Conservation (phyloP, 2,888 invertebrate genomes). For the Eurytoma adleriae region DNA sequence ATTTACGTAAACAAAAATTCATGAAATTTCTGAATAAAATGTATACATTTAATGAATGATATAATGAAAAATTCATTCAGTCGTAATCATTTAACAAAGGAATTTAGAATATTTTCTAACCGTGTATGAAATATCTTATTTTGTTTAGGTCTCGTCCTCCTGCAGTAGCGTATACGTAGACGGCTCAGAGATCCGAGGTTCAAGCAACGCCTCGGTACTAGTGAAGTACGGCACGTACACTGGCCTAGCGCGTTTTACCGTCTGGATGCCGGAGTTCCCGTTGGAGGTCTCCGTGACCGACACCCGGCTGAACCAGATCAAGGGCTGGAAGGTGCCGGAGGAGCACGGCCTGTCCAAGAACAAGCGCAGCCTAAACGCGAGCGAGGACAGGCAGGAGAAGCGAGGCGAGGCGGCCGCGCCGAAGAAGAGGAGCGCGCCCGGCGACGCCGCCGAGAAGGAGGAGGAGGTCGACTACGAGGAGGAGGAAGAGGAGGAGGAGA, state of each 20-base stretch:
- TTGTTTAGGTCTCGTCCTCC: constrained; percentile 90
- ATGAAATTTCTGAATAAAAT: too few species aligned
- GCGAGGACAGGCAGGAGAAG: constrained; percentile 36
- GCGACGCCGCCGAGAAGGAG: constrained; percentile 59
- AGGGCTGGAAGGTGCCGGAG: constrained; percentile 95
- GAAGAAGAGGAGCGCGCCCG: constrained; percentile 51
- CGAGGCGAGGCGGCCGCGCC: neutral
- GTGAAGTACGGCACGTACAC: constrained; percentile 95
- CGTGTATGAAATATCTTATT: neutral
- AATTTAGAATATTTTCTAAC: neutral
- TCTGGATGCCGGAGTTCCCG: constrained; percentile 98
- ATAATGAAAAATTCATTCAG: too few species aligned
- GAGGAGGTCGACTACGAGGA: constrained; percentile 62
- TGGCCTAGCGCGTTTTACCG: constrained; percentile 91
- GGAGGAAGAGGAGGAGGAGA: constrained; percentile 63
- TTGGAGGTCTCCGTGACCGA: constrained; percentile 93
- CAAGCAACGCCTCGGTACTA: constrained; percentile 94
- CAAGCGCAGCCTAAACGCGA: constrained; percentile 69
- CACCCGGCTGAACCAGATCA: constrained; percentile 92
- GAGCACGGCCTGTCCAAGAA: constrained; percentile 78
- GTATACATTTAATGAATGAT: too few species aligned
- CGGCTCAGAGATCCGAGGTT: constrained; percentile 95
- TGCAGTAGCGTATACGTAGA: constrained; percentile 98
- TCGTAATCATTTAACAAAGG: neutral
- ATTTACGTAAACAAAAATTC: too few species aligned